These are phyloP conservation scores for Eupithecia dodoneata DNA, from an alignment of 2,888 invertebrate genomes.

Conservation along the genomic window DNA sequence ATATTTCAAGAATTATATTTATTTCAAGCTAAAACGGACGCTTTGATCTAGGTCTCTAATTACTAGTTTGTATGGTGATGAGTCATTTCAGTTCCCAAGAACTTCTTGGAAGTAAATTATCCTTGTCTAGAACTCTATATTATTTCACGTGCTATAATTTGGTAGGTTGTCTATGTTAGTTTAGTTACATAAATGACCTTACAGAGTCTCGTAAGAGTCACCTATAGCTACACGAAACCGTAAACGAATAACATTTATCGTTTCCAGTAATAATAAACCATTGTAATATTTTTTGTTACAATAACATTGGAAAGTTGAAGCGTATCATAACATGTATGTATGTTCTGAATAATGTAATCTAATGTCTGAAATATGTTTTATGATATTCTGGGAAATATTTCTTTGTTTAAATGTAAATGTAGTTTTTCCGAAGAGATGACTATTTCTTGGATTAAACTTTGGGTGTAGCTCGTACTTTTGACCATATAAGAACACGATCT, in stretches of 20 bases:
- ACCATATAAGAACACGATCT: too few relatives aligned
- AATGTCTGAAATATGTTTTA: not conserved
- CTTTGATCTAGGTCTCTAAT: conserved; percentile 33
- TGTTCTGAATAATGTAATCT: not conserved
- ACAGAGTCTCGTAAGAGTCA: not conserved
- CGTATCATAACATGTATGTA: not conserved
- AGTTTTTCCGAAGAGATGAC: not conserved
- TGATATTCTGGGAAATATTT: not conserved
- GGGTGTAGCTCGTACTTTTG: too few relatives aligned
- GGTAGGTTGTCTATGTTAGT: not conserved
- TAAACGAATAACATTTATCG: not conserved
- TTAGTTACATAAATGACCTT: not conserved
- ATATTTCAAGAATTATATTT: not conserved
- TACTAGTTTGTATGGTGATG: conserved; percentile 18
- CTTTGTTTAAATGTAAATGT: not conserved
- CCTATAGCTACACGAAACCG: not conserved
- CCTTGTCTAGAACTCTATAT: not conserved
- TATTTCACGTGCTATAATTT: not conserved
- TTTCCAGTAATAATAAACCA: not conserved
- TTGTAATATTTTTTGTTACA: not conserved
- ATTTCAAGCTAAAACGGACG: conserved; percentile 9
- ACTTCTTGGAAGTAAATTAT: conserved; percentile 21
- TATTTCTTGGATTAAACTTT: not conserved
- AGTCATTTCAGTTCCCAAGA: conserved; percentile 24
- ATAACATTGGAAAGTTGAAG: not conserved